Evolutionary conservation across 2,888 invertebrate genomes (phyloP), one percentile per base, ranked within the genome.

Genomic region (Pristionchus mayeri): DNA sequence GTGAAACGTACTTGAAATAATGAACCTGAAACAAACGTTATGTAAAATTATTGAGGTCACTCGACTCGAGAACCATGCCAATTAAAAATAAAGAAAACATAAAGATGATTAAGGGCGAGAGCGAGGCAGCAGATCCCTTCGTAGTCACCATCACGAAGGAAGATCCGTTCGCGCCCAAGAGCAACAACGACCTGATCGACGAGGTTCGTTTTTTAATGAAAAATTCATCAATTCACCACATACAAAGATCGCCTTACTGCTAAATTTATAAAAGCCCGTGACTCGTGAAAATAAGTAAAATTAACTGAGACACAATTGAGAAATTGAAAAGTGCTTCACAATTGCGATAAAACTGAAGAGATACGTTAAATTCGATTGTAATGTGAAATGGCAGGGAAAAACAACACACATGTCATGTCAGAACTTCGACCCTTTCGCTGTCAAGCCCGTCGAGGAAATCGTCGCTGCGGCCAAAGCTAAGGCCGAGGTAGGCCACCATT

Each of bases 361-460:
- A 11, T 13, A 16, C n/a, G 57, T 37, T 3, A 37, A 1, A n/a
- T n/a, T 57, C 57, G 27, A 57, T 57, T 57, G 57, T 57, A 18
- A 2, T 3, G 71, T 34, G n/a, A 9, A n/a, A 2, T 30, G 4
- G 7, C 21, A 44, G 21, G 18, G 27, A 75, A 44, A 40, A n/a
- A 27, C 13, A 44, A n/a, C n/a, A 40, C n/a, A n/a, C n/a, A n/a
- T n/a, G n/a, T n/a, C n/a, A 30, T 30, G 27, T 82, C 85, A 91
- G 90, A 87, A 87, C 80, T 92, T 90, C 86, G 92, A 93, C 87
- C 93, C 93, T 11, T 93, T 93, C 85, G 91, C 91, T 13, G 91
- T 92, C 11, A 90, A 91, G 21, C 88, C 93, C 3, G 90, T 90
- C 1, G 93, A 93, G 21, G 92, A 93, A 84, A 89, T 93, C 11